A percentile compares a stretch with the other conserved stretches of the same genome.
These are phyloP conservation scores for Drosophila biarmipes DNA, from an alignment of 1,140 invertebrate species.

Conservation along the genomic window DNA sequence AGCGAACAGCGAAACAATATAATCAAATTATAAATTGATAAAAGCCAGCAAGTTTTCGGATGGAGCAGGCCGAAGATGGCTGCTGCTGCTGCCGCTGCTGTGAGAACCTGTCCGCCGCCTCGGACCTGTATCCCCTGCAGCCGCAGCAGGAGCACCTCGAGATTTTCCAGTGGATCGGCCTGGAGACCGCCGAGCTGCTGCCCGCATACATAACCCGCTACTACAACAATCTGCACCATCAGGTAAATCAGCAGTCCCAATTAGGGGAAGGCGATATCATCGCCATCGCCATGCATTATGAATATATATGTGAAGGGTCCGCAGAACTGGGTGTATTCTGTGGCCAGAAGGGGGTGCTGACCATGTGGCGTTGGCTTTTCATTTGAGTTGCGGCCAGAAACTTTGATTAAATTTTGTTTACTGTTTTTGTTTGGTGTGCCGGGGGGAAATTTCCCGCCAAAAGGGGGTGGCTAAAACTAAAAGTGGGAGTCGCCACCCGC, in stretches of 20 bases:
- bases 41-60: conserved; percentile 29
- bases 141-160: conserved; percentile 28
- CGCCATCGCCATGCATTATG: neutral
- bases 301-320: neutral
- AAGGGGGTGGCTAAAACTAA: conserved; percentile 14
- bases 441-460: neutral
- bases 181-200: conserved; percentile 87
- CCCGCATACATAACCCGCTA: conserved; percentile 89
- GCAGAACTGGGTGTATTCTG: neutral
- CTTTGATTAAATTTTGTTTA: conserved; percentile 53
- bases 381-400: conserved; percentile 35
- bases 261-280: conserved; percentile 4
- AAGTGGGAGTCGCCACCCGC: conserved; percentile 15
- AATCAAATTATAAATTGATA: conserved; percentile 63
- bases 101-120: conserved; percentile 41
- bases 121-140: neutral
- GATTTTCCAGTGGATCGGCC: conserved; percentile 88
- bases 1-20: conserved; percentile 31
- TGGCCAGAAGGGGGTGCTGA: neutral
- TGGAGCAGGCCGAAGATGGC: conserved; percentile 56
- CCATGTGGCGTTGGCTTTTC: conserved; percentile 18
- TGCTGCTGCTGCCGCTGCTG: conserved; percentile 63
- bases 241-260: conserved; percentile 85
- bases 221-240: conserved; percentile 86
- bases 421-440: conserved; percentile 16